These are phyloP conservation scores for Ataeniobius toweri DNA, from an alignment of 2,797 vertebrate genomes.

Conservation along the genomic window DNA sequence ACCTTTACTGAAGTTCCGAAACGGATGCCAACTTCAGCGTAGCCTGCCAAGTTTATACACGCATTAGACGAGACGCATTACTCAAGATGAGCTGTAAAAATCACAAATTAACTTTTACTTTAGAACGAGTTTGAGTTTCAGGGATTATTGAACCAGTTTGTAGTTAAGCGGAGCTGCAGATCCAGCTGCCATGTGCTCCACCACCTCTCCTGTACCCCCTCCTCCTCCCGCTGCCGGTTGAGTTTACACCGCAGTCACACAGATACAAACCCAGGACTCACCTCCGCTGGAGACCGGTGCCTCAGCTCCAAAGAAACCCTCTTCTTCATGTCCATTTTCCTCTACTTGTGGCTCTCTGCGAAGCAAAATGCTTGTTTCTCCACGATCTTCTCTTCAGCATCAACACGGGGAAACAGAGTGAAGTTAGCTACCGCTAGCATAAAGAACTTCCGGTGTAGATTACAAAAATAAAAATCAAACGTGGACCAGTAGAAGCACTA, in stretches of 20 bases:
- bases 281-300: conserved; percentile 88
- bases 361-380: conserved; percentile 38
- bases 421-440: conserved; percentile 17
- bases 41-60: conserved; percentile 8
- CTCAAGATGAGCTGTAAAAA: rapidly evolving
- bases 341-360: conserved; percentile 17
- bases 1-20: background rate
- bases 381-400: conserved; percentile 51
- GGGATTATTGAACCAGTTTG: rapidly evolving
- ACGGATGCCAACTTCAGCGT: background rate
- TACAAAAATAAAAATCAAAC: conserved; percentile 26
- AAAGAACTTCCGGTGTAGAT: background rate
- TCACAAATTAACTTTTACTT: background rate
- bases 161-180: conserved; percentile 6
- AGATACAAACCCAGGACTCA: conserved; percentile 62
- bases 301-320: conserved; percentile 88
- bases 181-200: conserved; percentile 66
- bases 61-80: no score
- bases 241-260: conserved; percentile 19
- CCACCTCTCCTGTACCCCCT: conserved; percentile 36
- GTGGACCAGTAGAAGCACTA: rapidly evolving
- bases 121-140: rapidly evolving
- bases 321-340: conserved; percentile 89
- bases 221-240: conserved; percentile 33
- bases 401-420: conserved; percentile 61